Conservation (phyloP, 2,113 vertebrate genomes). For the Todiramphus saurophagus region DNA sequence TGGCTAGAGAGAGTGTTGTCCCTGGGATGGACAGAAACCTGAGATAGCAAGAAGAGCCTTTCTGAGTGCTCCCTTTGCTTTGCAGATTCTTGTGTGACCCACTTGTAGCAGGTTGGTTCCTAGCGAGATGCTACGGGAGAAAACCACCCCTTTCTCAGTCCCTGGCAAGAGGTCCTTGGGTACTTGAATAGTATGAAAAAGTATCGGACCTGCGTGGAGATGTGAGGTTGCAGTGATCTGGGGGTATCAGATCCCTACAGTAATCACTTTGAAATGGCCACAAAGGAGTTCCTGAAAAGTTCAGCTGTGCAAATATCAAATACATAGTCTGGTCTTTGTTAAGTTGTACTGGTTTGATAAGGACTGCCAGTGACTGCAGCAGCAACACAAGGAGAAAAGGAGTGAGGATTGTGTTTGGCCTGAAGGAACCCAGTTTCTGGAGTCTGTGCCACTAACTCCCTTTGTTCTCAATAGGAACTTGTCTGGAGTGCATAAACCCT, state of each 20-base stretch:
- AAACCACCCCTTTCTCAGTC: neutral
- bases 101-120: neutral
- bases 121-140: neutral
- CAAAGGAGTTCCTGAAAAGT: neutral
- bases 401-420: neutral
- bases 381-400: neutral
- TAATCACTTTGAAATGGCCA: neutral
- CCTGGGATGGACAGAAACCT: neutral
- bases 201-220: neutral
- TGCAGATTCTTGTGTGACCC: neutral
- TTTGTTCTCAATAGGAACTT: neutral
- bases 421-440: neutral
- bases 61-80: neutral
- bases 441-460: neutral
- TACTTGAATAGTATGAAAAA: accelerated
- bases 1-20: neutral
- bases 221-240: neutral
- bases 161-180: neutral
- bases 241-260: neutral
- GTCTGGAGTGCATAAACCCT: neutral
- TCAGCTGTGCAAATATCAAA: neutral
- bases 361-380: neutral
- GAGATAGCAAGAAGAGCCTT: neutral
- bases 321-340: neutral
- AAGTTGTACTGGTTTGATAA: neutral